A percentile compares a stretch with the other conserved stretches of the same genome.
Conservation (phyloP, 2,888 invertebrate genomes). For the Chrysolina oricalcia region DNA sequence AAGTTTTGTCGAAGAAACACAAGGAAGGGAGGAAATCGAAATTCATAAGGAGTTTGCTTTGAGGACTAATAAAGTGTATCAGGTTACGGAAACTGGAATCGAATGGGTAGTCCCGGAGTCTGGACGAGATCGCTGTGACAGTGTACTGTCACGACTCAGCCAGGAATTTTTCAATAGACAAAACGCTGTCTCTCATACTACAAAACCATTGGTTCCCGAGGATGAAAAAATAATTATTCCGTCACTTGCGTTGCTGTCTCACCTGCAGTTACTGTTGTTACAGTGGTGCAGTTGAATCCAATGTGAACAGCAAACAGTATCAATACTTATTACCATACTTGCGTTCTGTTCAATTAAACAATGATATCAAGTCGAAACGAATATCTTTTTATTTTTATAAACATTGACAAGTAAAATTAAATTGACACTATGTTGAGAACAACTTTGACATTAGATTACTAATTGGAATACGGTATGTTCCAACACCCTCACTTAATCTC, state of each 20-base stretch:
- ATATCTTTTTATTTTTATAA: no score
- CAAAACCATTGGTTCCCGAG: constrained; percentile 47
- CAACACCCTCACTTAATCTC: no score
- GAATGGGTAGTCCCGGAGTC: constrained; percentile 29
- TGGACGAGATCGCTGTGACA: neutral
- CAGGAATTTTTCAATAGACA: constrained; percentile 34
- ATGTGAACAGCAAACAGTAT: no score
- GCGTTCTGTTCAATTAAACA: no score
- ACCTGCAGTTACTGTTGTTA: constrained; percentile 29
- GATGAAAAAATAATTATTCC: constrained; percentile 37
- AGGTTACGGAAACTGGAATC: neutral
- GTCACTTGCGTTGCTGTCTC: constrained; percentile 35
- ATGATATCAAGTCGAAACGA: no score
- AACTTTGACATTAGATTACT: no score
- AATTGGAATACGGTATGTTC: no score
- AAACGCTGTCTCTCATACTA: constrained; percentile 17
- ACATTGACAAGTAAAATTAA: no score
- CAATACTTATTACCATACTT: no score
- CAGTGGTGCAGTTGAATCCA: no score
- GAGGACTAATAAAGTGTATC: constrained; percentile 15
- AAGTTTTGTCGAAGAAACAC: neutral
- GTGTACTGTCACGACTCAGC: constrained; percentile 21
- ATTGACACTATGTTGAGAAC: no score
- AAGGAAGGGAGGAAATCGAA: constrained; percentile 11
- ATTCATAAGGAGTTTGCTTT: constrained; percentile 27